phyloP scores from a whole-genome alignment of 2,113 vertebrate genomes.

The Psettodes erumei region DNA sequence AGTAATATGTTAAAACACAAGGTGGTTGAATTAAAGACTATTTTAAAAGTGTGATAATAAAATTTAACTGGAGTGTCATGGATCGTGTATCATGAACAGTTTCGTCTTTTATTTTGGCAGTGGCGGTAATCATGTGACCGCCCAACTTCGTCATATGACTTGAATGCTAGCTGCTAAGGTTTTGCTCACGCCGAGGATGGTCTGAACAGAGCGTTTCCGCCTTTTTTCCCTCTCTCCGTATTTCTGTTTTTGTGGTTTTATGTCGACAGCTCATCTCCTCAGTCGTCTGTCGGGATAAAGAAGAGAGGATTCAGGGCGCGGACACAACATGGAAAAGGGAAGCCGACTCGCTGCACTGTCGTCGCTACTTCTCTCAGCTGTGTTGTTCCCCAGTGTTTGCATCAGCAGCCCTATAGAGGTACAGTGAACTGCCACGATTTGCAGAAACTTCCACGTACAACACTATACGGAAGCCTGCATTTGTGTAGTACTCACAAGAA shows the following conservation, averaged over 20 bases:
- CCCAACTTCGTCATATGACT: conserved; percentile 43
- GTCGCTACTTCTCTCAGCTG: not conserved
- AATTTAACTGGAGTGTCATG: not conserved
- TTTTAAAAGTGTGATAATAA: no score
- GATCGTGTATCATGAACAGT: not conserved
- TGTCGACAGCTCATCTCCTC: not conserved
- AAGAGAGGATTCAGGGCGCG: not conserved
- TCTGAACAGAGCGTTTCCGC: not conserved
- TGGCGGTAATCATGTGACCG: conserved; percentile 42
- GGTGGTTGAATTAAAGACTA: not conserved
- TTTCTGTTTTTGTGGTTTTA: not conserved
- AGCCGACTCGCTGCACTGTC: not conserved
- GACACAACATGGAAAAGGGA: conserved; percentile 21
- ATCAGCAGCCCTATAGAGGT: conserved; percentile 14
- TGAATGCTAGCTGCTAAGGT: accelerated
- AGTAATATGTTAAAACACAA: not conserved
- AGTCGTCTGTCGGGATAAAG: not conserved
- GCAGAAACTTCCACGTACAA: no score
- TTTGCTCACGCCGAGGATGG: not conserved
- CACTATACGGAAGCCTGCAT: not conserved
- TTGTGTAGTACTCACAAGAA: not conserved
- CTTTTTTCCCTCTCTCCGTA: not conserved
- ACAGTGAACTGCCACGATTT: not conserved
- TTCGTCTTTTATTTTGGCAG: conserved; percentile 17
- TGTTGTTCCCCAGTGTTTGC: not conserved